Conservation (phyloP, 2,113 vertebrate genomes). For the Rhinoptilus africanus region DNA sequence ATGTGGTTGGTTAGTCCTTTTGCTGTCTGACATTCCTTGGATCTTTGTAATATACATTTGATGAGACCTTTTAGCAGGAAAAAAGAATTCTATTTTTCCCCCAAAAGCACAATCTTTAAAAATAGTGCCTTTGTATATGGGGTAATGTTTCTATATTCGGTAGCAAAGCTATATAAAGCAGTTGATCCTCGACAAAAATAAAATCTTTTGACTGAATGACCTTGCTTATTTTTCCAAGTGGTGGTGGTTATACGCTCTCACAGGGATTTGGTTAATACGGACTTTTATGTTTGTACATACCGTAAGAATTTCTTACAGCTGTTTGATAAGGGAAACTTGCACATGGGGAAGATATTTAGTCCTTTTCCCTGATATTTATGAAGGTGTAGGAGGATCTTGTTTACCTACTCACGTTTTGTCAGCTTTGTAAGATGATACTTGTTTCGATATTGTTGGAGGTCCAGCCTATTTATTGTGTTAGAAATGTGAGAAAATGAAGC, state of each 20-base stretch:
- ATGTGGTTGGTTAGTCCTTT: not conserved
- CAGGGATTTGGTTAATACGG: not conserved
- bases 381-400: conserved; percentile 19
- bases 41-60: not conserved
- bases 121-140: not conserved
- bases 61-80: not conserved
- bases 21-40: not conserved
- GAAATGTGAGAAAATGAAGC: not conserved
- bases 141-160: conserved; percentile 20
- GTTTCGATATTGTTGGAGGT: not conserved
- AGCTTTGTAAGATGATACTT: conserved; percentile 18
- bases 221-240: conserved; percentile 35
- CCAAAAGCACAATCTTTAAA: not conserved
- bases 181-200: conserved; percentile 47
- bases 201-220: conserved; percentile 27
- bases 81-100: not conserved
- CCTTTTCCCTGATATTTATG: not conserved
- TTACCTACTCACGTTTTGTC: not conserved
- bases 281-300: not conserved
- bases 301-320: not conserved
- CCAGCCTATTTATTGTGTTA: not conserved
- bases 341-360: not conserved
- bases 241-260: not conserved
- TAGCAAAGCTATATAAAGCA: conserved; percentile 31
- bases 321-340: not conserved